Base-by-base conservation (phyloP, 1,140 invertebrate genomes). In the Theocolax elegans region DNA sequence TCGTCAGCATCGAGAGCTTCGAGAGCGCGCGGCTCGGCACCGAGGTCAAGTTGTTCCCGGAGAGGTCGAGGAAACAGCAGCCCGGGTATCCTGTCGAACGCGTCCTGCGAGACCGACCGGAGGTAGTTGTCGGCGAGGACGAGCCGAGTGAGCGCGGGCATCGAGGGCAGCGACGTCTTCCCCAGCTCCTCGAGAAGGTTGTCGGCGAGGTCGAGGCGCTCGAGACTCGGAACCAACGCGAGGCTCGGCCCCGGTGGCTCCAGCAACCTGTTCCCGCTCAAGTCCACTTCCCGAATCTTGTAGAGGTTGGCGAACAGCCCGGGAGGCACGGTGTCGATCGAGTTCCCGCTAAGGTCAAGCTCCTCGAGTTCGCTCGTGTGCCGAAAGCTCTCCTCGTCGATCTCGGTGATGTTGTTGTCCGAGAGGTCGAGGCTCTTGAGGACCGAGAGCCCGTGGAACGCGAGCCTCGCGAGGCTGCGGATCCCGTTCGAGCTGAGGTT, bases 401-500 rank as follows among this genome's bases (percentile, higher is more conserved):
- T 87, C 35, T 87, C 86, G 64, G 91, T 89, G 73, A 97, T 90
- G 71, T 90, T 89, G 83, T 97, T 97, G 70, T 89, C 85, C 54
- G 92, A 91, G 12, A 96, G 82, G 79, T 95, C 90, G 49, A 96
- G 83, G 35, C 89, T 84, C 42, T 87, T 81, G 7, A 95, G 83
- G 29, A 89, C 86, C 12, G 87, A 89, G 6, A 97, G 83, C 7
- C 94, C 93, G 72, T 91, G 88, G 73, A 95, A 91, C 1, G 92
- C 90, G 68, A 92, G 91, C 75, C 93, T 93, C 29, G 91, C 88
- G 35, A 95, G 78, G 46, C 85, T 87, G 72, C 89, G 88, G 6
- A 95, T 89, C 25, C 87, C 83, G 84, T 95, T 96, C 56, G 89
- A 86, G 79, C 92, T 94, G 13, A 94, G 85, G 81, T 95, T 95